A percentile compares a stretch with the other conserved stretches of the same genome.
Conservation (phyloP, 2,797 vertebrate species). For the Salarias fasciatus region DNA sequence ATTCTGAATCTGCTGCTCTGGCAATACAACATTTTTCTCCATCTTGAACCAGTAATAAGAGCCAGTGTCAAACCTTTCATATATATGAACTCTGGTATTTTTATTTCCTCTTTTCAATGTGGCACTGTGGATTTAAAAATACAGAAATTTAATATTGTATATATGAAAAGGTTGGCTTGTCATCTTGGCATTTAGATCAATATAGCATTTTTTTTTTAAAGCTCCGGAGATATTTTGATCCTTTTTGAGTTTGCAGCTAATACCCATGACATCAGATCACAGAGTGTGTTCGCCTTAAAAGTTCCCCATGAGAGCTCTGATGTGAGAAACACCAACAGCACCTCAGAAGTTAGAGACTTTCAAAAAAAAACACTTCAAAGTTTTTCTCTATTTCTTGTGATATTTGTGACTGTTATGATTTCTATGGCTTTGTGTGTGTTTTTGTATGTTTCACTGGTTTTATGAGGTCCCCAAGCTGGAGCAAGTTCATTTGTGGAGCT, state of each 20-base stretch:
- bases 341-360: not conserved
- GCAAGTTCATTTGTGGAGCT: too few relatives aligned
- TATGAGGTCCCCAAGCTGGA: too few relatives aligned
- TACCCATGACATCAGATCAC: not conserved
- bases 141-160: not conserved
- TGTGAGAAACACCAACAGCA: not conserved
- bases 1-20: not conserved
- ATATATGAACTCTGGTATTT: too few relatives aligned
- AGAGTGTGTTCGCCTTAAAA: not conserved
- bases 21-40: not conserved
- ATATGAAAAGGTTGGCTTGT: not conserved
- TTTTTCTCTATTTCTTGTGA: not conserved
- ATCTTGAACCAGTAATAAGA: too few relatives aligned
- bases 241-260: not conserved
- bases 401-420: not conserved
- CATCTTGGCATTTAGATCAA: not conserved
- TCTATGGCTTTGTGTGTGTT: not conserved
- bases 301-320: not conserved
- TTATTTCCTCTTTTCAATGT: too few relatives aligned
- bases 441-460: not conserved
- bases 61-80: too few relatives aligned
- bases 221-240: not conserved
- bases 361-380: not conserved
- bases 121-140: too few relatives aligned
- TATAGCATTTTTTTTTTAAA: not conserved